Evolutionary conservation across 1,140 invertebrate genomes (phyloP).

Genomic region (Drosophila tristis): DNA sequence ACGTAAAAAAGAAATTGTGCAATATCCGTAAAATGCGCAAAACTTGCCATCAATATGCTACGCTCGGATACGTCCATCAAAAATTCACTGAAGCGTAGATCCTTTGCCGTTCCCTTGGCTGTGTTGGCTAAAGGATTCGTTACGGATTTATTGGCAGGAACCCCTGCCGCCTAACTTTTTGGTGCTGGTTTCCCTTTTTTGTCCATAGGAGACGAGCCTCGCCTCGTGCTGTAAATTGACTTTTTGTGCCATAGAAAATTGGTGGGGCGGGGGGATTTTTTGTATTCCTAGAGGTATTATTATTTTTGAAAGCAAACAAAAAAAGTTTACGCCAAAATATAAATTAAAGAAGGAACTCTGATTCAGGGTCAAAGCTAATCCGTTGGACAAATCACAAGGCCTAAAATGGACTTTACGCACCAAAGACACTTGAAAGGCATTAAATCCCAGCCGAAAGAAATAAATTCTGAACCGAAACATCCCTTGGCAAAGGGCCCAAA

Average conservation of each 20-base stretch:
- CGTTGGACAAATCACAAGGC: slow-evolving; percentile 62
- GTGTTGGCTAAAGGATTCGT: slow-evolving; percentile 77
- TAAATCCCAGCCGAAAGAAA: slow-evolving; percentile 45
- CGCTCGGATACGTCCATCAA: slow-evolving; percentile 82
- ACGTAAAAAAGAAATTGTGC: slow-evolving; percentile 63
- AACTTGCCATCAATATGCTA: slow-evolving; percentile 83
- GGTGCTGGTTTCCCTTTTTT: slow-evolving; percentile 35
- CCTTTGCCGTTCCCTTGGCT: slow-evolving; percentile 69
- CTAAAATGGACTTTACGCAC: slow-evolving; percentile 61
- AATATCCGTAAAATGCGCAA: slow-evolving; percentile 82
- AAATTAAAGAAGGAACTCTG: slow-evolving; percentile 51
- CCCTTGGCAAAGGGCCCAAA: slow-evolving; percentile 27
- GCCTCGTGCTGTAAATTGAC: slow-evolving; percentile 77
- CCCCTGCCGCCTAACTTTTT: slow-evolving; percentile 38
- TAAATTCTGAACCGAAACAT: slow-evolving; percentile 31
- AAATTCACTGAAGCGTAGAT: slow-evolving; percentile 81
- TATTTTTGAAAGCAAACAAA: slow-evolving; percentile 31
- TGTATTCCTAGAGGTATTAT: slow-evolving; percentile 18
- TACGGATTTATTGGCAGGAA: slow-evolving; percentile 77
- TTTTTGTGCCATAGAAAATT: slow-evolving; percentile 57
- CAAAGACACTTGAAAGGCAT: slow-evolving; percentile 65
- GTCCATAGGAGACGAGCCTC: slow-evolving; percentile 3
- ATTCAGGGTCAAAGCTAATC: slow-evolving; percentile 58
- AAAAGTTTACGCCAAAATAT: slow-evolving; percentile 58
- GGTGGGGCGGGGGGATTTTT: slow-evolving; percentile 33